Percentiles rank a stretch among this genome's conserved stretches.
phyloP scores from a whole-genome alignment of 37 sponge, comb jelly and placozoan species.

The Haliclona indistincta region DNA sequence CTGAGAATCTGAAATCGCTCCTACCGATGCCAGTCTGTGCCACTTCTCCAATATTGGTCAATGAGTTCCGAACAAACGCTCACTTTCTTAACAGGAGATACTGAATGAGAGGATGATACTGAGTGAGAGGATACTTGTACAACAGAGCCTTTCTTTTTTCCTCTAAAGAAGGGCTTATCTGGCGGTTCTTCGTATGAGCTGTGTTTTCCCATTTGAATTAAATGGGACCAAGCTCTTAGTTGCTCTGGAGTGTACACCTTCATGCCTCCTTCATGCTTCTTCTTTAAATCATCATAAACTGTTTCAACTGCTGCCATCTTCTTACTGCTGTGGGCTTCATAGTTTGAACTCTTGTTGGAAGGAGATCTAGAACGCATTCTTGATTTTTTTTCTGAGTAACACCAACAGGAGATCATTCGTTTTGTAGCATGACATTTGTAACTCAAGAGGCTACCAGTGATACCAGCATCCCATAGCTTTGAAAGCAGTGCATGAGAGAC shows the following conservation, averaged over 20 bases:
- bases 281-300: conserved; percentile 24
- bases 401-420: too few relatives aligned
- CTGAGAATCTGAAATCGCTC: conserved; percentile 13
- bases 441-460: background rate
- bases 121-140: too few relatives aligned
- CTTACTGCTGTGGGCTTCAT: background rate
- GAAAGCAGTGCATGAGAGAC: conserved; percentile 26
- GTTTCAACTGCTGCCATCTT: conserved; percentile 41
- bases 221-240: conserved; percentile 22
- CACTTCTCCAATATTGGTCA: conserved; percentile 21
- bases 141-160: too few relatives aligned
- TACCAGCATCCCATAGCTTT: conserved; percentile 5
- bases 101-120: too few relatives aligned
- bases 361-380: too few relatives aligned
- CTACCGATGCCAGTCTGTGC: conserved; percentile 12
- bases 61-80: background rate
- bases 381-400: too few relatives aligned
- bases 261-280: conserved; percentile 1
- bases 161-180: conserved; percentile 28
- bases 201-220: conserved; percentile 34
- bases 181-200: conserved; percentile 29
- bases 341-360: too few relatives aligned
- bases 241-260: conserved; percentile 15
- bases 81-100: background rate
- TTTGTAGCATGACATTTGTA: too few relatives aligned